Conservation (phyloP, 1,140 invertebrate genomes). For the Psilanteris sp. region DNA sequence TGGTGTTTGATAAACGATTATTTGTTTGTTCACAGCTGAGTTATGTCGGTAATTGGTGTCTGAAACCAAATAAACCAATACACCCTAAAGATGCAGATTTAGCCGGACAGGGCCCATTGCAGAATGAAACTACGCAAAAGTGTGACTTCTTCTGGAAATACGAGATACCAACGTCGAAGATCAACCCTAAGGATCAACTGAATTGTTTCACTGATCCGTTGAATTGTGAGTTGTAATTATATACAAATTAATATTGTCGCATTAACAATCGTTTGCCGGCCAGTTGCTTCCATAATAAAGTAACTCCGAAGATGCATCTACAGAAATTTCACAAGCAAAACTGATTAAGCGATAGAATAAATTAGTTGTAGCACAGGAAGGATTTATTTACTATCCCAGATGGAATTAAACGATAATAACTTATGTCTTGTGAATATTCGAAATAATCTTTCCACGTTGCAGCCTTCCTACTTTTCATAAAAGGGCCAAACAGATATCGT, state of each 20-base stretch:
- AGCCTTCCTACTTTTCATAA: constrained; percentile 61
- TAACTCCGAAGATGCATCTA: too few species aligned
- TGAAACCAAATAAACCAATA: constrained; percentile 67
- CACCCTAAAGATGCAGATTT: constrained; percentile 67
- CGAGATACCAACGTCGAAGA: constrained; percentile 69
- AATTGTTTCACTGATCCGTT: too few species aligned
- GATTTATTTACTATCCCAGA: constrained; percentile 33
- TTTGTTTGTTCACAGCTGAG: constrained; percentile 66
- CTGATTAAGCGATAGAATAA: constrained; percentile 20
- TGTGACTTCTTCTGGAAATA: constrained; percentile 86
- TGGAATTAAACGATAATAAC: constrained; percentile 37
- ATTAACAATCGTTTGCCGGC: too few species aligned
- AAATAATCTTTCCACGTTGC: constrained; percentile 28
- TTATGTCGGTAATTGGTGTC: constrained; percentile 75
- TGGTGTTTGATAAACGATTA: too few species aligned
- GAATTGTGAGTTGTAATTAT: too few species aligned
- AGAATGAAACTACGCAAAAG: constrained; percentile 85
- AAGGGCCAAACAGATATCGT: constrained; percentile 58
- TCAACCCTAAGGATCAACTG: too few species aligned
- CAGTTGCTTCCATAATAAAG: too few species aligned
- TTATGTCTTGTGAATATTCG: constrained; percentile 40
- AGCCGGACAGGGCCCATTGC: constrained; percentile 84
- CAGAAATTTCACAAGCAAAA: not conserved
- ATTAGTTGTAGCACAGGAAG: constrained; percentile 10
- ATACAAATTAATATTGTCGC: too few species aligned